Evolutionary conservation across 2,113 vertebrate genomes (phyloP), one percentile per base, ranked within the genome.

Genomic region (Camarhynchus parvulus): DNA sequence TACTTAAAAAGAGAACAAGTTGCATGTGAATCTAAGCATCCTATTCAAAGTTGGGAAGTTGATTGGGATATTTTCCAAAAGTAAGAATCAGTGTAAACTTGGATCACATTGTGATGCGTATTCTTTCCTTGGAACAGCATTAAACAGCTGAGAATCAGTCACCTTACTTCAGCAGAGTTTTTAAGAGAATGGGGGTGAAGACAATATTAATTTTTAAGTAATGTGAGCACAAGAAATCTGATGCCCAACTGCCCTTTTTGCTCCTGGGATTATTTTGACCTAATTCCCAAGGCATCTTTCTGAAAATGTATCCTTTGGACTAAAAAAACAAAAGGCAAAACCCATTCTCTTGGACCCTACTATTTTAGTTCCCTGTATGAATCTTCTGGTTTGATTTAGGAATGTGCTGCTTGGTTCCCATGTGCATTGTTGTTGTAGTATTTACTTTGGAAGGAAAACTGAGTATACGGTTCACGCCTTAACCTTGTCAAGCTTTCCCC

Each of bases 301-400:
- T 96, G 92, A 95, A 96, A 96, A 92, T 24, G 7, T 90, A 92
- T 76, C 61, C 87, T 95, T 88, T 64, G 35, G 39, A 89, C 39
- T 83, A 2, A 72, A 80, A 81, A 79, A 75, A 62, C 70, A 74
- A 67, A 61, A 9, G 31, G 41, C 5, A 92, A 88, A 94, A 53
- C 0, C 49, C 76, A 81, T 49, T 79, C 37, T 78, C 67, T 89
- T 93, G 94, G 64, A 70, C 80, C 83, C 75, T 67, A 55, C 80
- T 91, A 67, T 72, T 92, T 92, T 73, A 88, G 61, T 88, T 78
- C 86, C 64, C 59, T 80, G 42, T 81, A 52, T 90, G 87, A 89
- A 76, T 94, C 84, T 96, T 96, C 91, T 95, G 94, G 93, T 95
- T 97, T 95, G 90, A 94, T 95, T 97, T 96, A 96, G 83, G 90